A percentile compares a stretch with the other conserved stretches of the same genome.
Conservation (phyloP, 2,888 invertebrate species). For the Limnephilus rhombicus region DNA sequence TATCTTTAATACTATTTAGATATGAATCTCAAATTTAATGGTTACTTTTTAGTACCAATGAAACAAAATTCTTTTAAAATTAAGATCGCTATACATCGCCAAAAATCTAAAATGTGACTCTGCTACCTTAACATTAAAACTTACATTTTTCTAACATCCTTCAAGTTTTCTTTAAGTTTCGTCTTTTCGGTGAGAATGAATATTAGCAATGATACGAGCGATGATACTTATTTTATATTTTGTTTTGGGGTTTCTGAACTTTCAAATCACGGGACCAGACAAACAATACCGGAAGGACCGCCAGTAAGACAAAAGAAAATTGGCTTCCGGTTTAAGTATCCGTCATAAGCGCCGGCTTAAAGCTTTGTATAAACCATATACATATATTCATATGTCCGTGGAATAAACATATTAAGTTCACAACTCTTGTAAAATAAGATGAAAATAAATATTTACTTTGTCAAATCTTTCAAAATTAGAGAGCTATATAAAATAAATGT, state of each 20-base stretch:
- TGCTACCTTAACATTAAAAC: too few species aligned
- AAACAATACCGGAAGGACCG: background rate
- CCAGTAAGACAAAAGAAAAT: constrained; percentile 13
- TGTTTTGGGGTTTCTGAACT: background rate
- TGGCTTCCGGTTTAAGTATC: background rate
- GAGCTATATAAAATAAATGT: background rate
- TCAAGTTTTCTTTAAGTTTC: too few species aligned
- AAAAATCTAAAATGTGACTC: too few species aligned
- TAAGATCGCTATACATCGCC: too few species aligned
- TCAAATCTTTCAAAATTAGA: background rate
- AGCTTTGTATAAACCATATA: too few species aligned
- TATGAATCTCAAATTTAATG: too few species aligned
- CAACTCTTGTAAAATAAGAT: background rate
- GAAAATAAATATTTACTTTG: background rate
- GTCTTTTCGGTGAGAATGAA: background rate
- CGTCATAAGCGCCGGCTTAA: background rate
- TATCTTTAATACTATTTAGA: too few species aligned
- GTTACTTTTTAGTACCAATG: too few species aligned
- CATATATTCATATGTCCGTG: too few species aligned
- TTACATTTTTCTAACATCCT: too few species aligned
- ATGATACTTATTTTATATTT: background rate
- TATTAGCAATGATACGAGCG: background rate
- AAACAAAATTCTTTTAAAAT: too few species aligned
- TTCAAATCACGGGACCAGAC: background rate
- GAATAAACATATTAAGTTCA: background rate